Base-by-base conservation (phyloP, 2,113 vertebrate species). In the Anolis carolinensis region DNA sequence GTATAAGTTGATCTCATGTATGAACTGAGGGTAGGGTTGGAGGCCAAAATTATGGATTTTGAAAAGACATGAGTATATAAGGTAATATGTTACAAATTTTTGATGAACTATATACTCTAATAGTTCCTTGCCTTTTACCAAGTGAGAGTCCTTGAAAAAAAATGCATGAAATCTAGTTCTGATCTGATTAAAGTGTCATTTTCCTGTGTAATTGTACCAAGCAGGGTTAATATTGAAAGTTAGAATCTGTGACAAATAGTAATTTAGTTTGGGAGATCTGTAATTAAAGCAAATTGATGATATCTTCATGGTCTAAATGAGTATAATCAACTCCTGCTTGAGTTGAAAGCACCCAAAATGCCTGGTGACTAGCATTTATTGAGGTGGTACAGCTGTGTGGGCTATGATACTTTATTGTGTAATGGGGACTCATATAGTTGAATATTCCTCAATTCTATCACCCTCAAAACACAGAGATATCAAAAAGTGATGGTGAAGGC, bases 171-270 rank as follows among this genome's bases (percentile, higher is more conserved):
- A 89, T 77, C 52, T 88, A 67, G 72, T 91, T 91, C 81, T 84
- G 16, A 82, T 82, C 88, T 88, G 23, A 92, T 92, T 90, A 82
- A 21, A 85, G 36, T 84, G 92, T 85, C 79, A 88, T 90, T 88
- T 95, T 87, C 59, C n/a, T 86, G 2, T 20, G 86, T 87, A 88
- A 92, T 90, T 83, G 72, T 79, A 90, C 87, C 70, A 89, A 39
- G 0, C 32, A 70, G 68, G 27, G 72, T 84, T 93, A 93, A 93
- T 93, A 18, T 81, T 89, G 92, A 90, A 87, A 90, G 79, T 36
- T 85, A 90, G 87, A 87, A 89, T 88, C 59, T 48, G 10, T 34
- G 52, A 5, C 75, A 30, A 68, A 68, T 1, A 65, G 48, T 68
- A 90, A 82, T 90, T 89, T 92, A 76, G 81, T 86, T 76, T 68